phyloP scores from a whole-genome alignment of 2,113 vertebrate genomes.

The Martes martes region DNA sequence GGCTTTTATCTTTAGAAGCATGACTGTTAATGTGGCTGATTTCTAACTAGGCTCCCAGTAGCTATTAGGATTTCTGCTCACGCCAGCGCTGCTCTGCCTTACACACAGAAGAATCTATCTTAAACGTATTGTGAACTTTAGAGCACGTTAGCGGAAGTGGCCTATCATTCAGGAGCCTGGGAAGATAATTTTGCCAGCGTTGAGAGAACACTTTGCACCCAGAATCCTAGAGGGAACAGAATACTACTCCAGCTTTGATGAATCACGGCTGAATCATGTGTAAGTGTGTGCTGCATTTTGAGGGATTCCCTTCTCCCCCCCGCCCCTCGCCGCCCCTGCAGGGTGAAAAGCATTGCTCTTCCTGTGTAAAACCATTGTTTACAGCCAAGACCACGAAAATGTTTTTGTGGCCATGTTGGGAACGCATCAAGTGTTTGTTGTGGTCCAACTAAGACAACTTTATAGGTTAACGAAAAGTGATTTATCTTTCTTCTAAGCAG shows the following conservation, averaged over 20 bases:
- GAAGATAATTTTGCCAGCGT: background rate
- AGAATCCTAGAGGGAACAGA: background rate
- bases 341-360: background rate
- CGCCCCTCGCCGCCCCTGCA: accelerated
- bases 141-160: background rate
- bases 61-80: background rate
- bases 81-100: background rate
- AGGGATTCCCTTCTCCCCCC: constrained; percentile 48
- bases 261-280: constrained; percentile 54
- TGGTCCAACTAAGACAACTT: constrained; percentile 17
- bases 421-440: background rate
- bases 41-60: background rate
- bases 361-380: background rate
- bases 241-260: background rate
- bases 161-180: background rate
- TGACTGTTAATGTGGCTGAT: background rate
- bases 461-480: background rate
- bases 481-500: constrained; percentile 21
- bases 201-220: background rate
- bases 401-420: background rate
- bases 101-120: background rate
- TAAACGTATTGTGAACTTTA: background rate
- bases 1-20: background rate
- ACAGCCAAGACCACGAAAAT: constrained; percentile 1
- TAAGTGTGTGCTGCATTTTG: background rate